phyloP scores from a whole-genome alignment of 2,888 invertebrate genomes.

The Acrocyrtus sp. region DNA sequence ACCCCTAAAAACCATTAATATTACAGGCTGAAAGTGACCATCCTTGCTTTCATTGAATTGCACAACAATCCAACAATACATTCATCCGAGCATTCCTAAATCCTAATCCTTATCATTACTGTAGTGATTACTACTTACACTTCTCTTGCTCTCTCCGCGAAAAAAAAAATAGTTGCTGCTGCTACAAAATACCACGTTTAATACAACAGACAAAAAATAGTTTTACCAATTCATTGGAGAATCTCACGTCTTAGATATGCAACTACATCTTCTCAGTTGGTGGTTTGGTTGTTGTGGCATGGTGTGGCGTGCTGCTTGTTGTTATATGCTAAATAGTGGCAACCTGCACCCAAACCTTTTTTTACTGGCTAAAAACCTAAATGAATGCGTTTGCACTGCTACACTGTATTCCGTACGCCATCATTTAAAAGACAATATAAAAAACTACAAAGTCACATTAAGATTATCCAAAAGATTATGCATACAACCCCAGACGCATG shows the following conservation, averaged over 20 bases:
- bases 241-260: no score
- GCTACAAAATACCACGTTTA: neutral
- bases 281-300: neutral
- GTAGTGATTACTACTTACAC: no score
- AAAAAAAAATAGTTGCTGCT: neutral
- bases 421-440: neutral
- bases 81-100: neutral
- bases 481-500: no score
- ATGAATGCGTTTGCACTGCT: neutral
- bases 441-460: no score
- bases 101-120: neutral
- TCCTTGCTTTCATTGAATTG: conserved; percentile 5
- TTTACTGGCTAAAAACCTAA: neutral
- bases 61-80: conserved; percentile 1
- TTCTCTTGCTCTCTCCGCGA: neutral
- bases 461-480: no score
- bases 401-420: neutral
- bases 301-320: no score
- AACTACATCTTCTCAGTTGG: conserved; percentile 2
- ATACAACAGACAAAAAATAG: conserved; percentile 9
- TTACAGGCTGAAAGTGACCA: neutral
- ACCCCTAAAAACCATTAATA: no score
- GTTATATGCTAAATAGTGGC: no score
- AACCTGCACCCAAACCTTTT: no score
- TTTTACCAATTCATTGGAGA: neutral